Base-by-base conservation (phyloP, 2,113 vertebrate species). In the Cochlearius cochlearius region DNA sequence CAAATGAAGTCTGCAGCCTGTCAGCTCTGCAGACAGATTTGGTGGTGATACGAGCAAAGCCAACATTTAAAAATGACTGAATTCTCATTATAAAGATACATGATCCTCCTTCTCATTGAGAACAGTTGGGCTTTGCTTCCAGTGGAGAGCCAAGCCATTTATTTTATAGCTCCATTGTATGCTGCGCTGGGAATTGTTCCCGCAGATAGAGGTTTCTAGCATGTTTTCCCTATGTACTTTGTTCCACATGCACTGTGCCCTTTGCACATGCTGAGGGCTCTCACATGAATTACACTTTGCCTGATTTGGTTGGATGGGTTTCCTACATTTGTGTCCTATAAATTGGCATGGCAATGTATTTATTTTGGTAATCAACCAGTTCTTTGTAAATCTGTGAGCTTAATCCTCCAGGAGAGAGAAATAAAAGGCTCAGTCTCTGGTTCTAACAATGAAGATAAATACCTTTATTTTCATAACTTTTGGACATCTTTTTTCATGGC, bases 51-150 rank as follows among this genome's bases (percentile, higher is more conserved):
- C 8, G 85, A 97, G 92, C 79, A 95, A 94, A 95, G 88, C 92
- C 87, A 85, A 95, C 93, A 64, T 97, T 97, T 92, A 90, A 96
- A 95, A 97, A 97, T 91, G 95, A 94, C 94, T 92, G 81, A 96
- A 93, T 97, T 94, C 96, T 98, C 85, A 82, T 98, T 98, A 97
- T 90, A 94, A 97, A 97, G 98, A 98, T 91, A 97, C 92, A 96
- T 73, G 96, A 98, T 97, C 96, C 95, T 97, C 62, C 87, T 96
- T 56, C 80, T 76, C 91, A 88, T 92, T 94, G 88, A 62, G 93
- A 96, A 92, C 94, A 96, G 88, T 95, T 87, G 84, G 90, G 94
- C 64, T 98, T 97, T 96, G 92, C 94, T 72, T 96, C 93, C 97
- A 96, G 82, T 93, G 95, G 91, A 97, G 96, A 96, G 94, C 88